phyloP scores from a whole-genome alignment of 2,888 invertebrate species.

The Megamerina dolium region DNA sequence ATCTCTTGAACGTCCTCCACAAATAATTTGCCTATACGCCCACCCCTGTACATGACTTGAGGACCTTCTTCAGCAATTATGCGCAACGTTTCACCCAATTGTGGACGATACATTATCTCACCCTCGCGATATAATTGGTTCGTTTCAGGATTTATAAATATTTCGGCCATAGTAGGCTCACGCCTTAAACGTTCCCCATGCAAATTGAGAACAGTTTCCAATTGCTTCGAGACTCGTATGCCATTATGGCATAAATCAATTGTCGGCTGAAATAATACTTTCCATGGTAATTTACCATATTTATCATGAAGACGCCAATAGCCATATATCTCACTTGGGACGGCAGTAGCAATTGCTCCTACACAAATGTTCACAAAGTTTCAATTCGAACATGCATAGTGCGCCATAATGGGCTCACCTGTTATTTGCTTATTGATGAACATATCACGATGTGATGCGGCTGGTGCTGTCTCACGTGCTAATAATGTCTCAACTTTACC shows the following conservation, averaged over 20 bases:
- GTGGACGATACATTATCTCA: slow-evolving; percentile 59
- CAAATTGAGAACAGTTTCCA: slow-evolving; percentile 54
- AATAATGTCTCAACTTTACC: slow-evolving; percentile 59
- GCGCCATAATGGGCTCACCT: slow-evolving; percentile 14
- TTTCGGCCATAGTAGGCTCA: slow-evolving; percentile 56
- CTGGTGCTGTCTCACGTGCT: slow-evolving; percentile 74
- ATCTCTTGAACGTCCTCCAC: slow-evolving; percentile 60
- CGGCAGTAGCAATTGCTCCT: slow-evolving; percentile 60
- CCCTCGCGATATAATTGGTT: slow-evolving; percentile 49
- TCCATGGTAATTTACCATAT: slow-evolving; percentile 75
- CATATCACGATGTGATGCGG: slow-evolving; percentile 62
- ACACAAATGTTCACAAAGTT: too few relatives aligned
- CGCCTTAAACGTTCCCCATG: slow-evolving; percentile 54
- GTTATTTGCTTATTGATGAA: slow-evolving; percentile 51
- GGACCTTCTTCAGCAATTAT: slow-evolving; percentile 63
- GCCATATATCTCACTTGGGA: slow-evolving; percentile 83
- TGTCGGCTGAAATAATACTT: slow-evolving; percentile 67
- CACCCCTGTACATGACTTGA: slow-evolving; percentile 72
- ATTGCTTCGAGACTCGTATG: slow-evolving; percentile 60
- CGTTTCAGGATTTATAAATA: slow-evolving; percentile 60
- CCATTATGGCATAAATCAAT: slow-evolving; percentile 72
- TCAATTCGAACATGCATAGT: neutral
- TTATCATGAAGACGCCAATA: slow-evolving; percentile 68
- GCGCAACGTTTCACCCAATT: slow-evolving; percentile 64
- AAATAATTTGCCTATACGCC: slow-evolving; percentile 57